These are phyloP conservation scores for Maniola jurtina DNA, from an alignment of 1,140 invertebrate genomes.

Conservation along the genomic window DNA sequence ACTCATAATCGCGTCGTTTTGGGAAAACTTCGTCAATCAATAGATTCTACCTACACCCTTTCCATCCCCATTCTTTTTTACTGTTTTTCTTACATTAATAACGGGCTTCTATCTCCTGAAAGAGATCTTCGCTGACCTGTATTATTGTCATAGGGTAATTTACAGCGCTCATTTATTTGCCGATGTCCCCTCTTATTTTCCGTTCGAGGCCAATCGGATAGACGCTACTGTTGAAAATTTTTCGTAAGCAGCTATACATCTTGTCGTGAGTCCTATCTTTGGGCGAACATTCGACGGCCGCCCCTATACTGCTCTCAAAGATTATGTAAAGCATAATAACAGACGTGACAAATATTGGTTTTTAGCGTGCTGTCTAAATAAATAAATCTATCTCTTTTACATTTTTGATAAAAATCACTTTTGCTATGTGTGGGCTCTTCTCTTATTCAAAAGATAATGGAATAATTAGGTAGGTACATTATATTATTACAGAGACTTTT, in stretches of 20 bases:
- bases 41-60: constrained; percentile 31
- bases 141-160: constrained; percentile 78
- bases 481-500: too few species aligned
- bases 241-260: constrained; percentile 76
- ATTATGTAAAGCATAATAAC: constrained; percentile 24
- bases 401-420: too few species aligned
- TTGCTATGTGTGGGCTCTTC: too few species aligned
- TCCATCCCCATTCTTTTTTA: constrained; percentile 68
- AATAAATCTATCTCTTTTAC: too few species aligned
- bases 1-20: constrained; percentile 31
- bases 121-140: constrained; percentile 77
- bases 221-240: constrained; percentile 74
- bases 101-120: constrained; percentile 62
- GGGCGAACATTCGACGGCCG: constrained; percentile 69
- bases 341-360: constrained; percentile 23
- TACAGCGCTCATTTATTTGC: constrained; percentile 75
- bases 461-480: too few species aligned
- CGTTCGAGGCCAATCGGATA: constrained; percentile 75
- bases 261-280: constrained; percentile 73
- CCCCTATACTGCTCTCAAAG: constrained; percentile 61
- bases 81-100: constrained; percentile 75
- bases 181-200: constrained; percentile 75
- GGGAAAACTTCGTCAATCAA: constrained; percentile 41
- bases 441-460: too few species aligned
- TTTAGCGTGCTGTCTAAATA: too few species aligned